Evolutionary conservation across 2,113 vertebrate genomes (phyloP), one percentile per base, ranked within the genome.

Genomic region (Myrmophylax atrothorax): DNA sequence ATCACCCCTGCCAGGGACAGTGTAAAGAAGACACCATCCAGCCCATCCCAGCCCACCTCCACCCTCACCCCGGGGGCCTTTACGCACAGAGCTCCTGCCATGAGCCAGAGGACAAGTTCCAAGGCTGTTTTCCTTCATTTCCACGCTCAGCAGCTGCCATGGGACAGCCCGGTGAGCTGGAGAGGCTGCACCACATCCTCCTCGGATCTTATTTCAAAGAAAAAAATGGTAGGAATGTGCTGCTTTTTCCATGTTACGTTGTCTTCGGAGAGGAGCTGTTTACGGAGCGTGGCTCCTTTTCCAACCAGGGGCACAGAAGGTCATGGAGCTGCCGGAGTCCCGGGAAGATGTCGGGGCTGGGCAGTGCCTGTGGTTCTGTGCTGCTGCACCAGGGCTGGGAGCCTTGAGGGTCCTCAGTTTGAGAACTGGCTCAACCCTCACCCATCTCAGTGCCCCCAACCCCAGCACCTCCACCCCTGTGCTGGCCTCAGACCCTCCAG

Each of bases 171-270:
- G 24, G 69, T 11, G 87, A 72, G 92, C 35, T 16, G 73, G 28
- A 62, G 72, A 25, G 0, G 2, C 93, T 46, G 73, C 0, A 3
- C 70, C 0, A 1, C n/a, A 23, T 84, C 93, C 80, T 93, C 70
- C 91, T 84, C 6, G 70, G 90, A 38, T 93, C 92, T 69, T 18
- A 4, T 87, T 91, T 87, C 84, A 40, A 46, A 79, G 88, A 1
- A 15, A 66, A 28, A 68, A 77, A 73, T 66, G 7, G 3, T 3
- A 55, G 87, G 95, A 95, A 97, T 94, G 92, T 73, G 92, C 93
- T 94, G 87, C 90, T 94, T 93, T 95, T 96, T 95, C 95, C 95
- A 72, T 75, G 77, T 29, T 12, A 56, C 15, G 1, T 52, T 63
- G n/a, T 33, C 37, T 11, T 40, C 5, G 0, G 44, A 13, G 64